These are phyloP conservation scores for Anthoscopus minutus DNA, from an alignment of 2,113 vertebrate species.

Conservation along the genomic window DNA sequence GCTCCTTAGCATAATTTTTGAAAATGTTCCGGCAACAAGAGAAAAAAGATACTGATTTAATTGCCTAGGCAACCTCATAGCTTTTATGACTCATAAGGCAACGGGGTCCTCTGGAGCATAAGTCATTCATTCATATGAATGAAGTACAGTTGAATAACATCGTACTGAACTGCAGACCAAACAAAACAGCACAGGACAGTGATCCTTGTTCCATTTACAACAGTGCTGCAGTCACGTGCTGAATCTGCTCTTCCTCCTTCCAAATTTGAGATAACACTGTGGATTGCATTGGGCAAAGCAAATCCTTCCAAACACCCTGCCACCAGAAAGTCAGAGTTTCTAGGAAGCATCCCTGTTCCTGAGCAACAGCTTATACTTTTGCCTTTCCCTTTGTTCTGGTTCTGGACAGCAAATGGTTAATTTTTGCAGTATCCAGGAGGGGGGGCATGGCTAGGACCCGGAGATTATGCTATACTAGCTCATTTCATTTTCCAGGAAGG, in stretches of 20 bases:
- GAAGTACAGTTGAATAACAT: background rate
- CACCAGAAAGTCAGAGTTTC: background rate
- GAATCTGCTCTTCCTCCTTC: background rate
- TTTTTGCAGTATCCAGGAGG: background rate
- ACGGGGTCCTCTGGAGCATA: fast-evolving
- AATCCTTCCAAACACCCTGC: background rate
- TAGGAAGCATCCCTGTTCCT: background rate
- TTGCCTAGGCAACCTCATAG: conserved; percentile 21
- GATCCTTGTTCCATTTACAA: background rate
- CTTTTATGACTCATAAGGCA: background rate
- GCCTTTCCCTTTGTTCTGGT: background rate
- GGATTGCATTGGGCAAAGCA: background rate
- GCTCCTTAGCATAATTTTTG: background rate
- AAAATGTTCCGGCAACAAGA: conserved; percentile 5
- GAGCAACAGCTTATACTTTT: background rate
- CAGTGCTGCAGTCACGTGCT: fast-evolving
- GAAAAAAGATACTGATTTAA: conserved; percentile 7
- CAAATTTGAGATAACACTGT: background rate
- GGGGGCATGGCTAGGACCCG: background rate
- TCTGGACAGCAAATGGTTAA: background rate
- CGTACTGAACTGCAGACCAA: background rate
- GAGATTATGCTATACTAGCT: background rate
- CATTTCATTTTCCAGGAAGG: background rate
- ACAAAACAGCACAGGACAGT: background rate
- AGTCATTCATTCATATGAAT: background rate